Conservation (phyloP, 2,888 invertebrate genomes). For the Ischnura elegans region DNA sequence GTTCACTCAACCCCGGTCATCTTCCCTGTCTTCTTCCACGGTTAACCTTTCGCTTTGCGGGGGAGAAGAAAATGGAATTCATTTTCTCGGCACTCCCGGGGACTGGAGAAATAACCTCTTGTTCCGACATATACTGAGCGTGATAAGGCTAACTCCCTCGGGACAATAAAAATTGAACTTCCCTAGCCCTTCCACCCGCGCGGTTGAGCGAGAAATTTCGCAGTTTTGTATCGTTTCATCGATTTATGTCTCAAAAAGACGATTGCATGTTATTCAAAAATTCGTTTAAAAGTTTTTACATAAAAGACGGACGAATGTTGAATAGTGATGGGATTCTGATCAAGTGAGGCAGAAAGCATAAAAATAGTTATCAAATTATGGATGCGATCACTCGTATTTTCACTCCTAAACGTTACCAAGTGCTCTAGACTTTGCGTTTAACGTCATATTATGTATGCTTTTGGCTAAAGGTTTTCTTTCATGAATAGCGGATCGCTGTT, state of each 20-base stretch:
- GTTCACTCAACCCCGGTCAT: not conserved
- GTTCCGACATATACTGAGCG: not conserved
- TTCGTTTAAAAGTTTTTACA: too few species aligned
- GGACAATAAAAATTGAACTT: not conserved
- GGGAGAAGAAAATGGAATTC: constrained; percentile 51
- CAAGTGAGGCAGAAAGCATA: not conserved
- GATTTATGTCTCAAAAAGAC: not conserved
- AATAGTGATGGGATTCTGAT: not conserved
- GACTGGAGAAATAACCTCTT: not conserved
- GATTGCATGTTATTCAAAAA: not conserved
- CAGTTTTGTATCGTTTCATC: not conserved
- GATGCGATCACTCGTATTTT: not conserved
- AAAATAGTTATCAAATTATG: not conserved
- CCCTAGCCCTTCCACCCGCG: not conserved
- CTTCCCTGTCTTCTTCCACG: not conserved
- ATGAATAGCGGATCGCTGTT: too few species aligned
- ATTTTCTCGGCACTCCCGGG: not conserved
- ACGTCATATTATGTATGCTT: too few species aligned
- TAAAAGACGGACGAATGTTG: not conserved
- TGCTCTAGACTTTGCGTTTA: too few species aligned
- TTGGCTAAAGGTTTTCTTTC: too few species aligned
- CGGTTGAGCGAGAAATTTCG: not conserved
- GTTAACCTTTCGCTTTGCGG: constrained; percentile 45
- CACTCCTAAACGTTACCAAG: too few species aligned
- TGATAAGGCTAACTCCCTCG: constrained; percentile 23